These are phyloP conservation scores for Andrena cerasifolii DNA, from an alignment of 1,140 invertebrate genomes.

Conservation along the genomic window DNA sequence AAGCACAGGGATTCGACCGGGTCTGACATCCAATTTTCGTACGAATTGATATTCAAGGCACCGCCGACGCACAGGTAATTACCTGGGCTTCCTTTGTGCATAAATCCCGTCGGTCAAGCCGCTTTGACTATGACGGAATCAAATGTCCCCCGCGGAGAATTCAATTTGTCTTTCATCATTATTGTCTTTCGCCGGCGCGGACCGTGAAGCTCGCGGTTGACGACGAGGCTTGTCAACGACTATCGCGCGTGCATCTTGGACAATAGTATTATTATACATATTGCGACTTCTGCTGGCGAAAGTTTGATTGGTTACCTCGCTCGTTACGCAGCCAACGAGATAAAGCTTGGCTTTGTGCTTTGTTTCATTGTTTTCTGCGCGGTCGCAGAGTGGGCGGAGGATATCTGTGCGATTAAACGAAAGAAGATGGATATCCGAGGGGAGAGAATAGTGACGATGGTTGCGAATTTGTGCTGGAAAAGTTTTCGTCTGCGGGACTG, in stretches of 20 bases:
- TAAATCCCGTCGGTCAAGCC: constrained; percentile 48
- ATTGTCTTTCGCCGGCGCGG: constrained; percentile 23
- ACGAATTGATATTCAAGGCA: constrained; percentile 63
- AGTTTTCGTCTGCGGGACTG: too few relatives aligned
- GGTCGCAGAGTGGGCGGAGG: too few relatives aligned
- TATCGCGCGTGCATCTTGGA: constrained; percentile 21
- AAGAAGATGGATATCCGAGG: too few relatives aligned
- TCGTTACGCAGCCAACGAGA: too few relatives aligned
- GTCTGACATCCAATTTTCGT: constrained; percentile 57
- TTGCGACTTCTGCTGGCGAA: too few relatives aligned
- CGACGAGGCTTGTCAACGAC: constrained; percentile 37
- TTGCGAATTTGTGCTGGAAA: too few relatives aligned
- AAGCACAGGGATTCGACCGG: constrained; percentile 16
- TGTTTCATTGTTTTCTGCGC: too few relatives aligned
- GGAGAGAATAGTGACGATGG: too few relatives aligned
- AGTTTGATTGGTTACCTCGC: too few relatives aligned
- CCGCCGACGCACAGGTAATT: constrained; percentile 54
- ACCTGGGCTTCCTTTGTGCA: constrained; percentile 62
- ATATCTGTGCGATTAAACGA: too few relatives aligned
- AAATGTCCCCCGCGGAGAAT: constrained; percentile 51
- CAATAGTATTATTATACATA: too few relatives aligned
- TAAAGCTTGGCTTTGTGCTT: too few relatives aligned
- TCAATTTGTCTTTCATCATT: constrained; percentile 54
- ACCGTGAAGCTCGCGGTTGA: constrained; percentile 18
- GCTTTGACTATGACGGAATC: constrained; percentile 52